These are phyloP conservation scores for Ailuropoda melanoleuca DNA, from an alignment of 2,113 vertebrate genomes.

Conservation along the genomic window DNA sequence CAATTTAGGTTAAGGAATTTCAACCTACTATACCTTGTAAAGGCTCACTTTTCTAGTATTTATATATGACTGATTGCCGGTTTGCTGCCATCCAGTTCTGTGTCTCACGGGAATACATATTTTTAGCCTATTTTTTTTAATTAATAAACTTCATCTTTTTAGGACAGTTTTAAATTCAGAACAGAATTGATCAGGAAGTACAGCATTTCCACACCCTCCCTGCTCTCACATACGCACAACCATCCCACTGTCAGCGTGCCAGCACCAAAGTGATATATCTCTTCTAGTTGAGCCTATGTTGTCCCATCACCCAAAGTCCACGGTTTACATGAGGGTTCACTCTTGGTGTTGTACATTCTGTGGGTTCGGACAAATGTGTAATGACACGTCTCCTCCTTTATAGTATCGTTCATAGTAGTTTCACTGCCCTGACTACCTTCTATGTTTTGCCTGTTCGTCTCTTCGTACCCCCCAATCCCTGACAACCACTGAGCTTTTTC, in stretches of 20 bases:
- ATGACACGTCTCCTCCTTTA: background rate
- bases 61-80: background rate
- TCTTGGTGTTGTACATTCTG: background rate
- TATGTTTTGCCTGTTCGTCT: background rate
- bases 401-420: background rate
- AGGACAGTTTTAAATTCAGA: background rate
- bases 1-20: background rate
- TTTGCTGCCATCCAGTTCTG: background rate
- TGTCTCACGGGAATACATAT: background rate
- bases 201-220: background rate
- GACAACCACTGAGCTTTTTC: background rate
- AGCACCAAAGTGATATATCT: background rate
- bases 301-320: background rate
- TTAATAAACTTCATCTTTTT: background rate
- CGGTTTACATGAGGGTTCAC: background rate
- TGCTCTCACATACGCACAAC: background rate
- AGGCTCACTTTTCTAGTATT: background rate
- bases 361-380: background rate
- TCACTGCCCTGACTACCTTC: background rate
- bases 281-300: background rate
- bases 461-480: background rate
- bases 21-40: background rate
- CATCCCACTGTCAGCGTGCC: background rate
- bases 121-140: conserved; percentile 11
- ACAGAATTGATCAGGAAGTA: background rate